Base-by-base conservation (phyloP, 2,888 invertebrate genomes). In the Lochmaea crataegi region DNA sequence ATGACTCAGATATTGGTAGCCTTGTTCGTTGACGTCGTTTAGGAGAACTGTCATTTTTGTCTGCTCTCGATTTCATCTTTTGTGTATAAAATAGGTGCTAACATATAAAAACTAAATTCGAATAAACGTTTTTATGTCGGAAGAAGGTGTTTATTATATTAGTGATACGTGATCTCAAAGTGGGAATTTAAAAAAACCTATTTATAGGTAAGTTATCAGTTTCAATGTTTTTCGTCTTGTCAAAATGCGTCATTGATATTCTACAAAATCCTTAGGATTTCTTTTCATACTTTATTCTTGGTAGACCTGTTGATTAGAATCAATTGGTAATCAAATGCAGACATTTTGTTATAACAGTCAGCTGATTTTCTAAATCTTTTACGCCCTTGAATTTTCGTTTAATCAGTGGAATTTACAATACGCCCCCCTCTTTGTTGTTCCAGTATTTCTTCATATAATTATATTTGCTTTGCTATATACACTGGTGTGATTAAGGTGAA, bases 161-260 rank as follows among this genome's bases (percentile, higher is more conserved):
- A 79, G 78, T 77, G 78, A 75, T 79, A 80, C 82, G 80, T 83
- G 81, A 82, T 80, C 77, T 76, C 78, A 60, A 71, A 73, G 63
- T 51, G 66, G 73, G 63, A 75, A 74, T 78, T 75, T 18, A 76
- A 65, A 61, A 78, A 74, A 68, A 68, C 57, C 66, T 66, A 73
- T 72, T 67, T 76, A 82, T 70, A 85, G 85, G 85, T 85, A 86
- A 86, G 86, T 86, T 86, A 85, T 80, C 82, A 73, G 78, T 76
- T 80, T 79, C 80, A 80, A 82, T 83, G 84, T 84, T 85, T 84
- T 85, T 84, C 82, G 80, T 81, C 82, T 80, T 84, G 85, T 84
- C 85, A 85, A 77, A 85, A 85, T 87, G 85, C 85, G 85, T 86
- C 86, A 86, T 83, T 78, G 77, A 73, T 79, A 79, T 77, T 79